phyloP scores from a whole-genome alignment of 2,797 vertebrate genomes.

The Stomatorhinus walkeri region DNA sequence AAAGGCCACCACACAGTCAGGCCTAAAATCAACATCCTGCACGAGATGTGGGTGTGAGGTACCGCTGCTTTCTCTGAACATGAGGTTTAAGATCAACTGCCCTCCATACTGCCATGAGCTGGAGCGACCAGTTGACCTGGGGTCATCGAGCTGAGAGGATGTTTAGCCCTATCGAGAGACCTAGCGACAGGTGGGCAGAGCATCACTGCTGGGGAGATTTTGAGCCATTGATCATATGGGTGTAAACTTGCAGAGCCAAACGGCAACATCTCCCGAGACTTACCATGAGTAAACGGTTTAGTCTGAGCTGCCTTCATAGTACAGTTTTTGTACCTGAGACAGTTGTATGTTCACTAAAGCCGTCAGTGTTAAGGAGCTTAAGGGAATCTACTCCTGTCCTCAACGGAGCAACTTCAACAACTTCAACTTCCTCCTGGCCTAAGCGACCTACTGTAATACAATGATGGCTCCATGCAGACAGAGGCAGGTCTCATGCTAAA shows the following conservation, averaged over 20 bases:
- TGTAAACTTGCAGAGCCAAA: background rate
- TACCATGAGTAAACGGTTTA: background rate
- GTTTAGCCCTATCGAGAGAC: background rate
- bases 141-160: background rate
- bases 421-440: background rate
- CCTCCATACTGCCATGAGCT: background rate
- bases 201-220: background rate
- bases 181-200: background rate
- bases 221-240: background rate
- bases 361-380: background rate
- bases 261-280: background rate
- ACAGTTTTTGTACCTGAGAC: background rate
- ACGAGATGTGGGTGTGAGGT: background rate
- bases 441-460: background rate
- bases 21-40: conserved; percentile 27
- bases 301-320: background rate
- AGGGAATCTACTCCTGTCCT: background rate
- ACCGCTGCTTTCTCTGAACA: conserved; percentile 14
- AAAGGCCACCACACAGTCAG: conserved; percentile 32
- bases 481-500: background rate
- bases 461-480: background rate
- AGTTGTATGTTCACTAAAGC: background rate
- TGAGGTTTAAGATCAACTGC: background rate
- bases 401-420: background rate
- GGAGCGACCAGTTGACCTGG: background rate